Evolutionary conservation across 2,888 invertebrate genomes (phyloP), one percentile per base, ranked within the genome.

Genomic region (Anagyrus pseudococci): DNA sequence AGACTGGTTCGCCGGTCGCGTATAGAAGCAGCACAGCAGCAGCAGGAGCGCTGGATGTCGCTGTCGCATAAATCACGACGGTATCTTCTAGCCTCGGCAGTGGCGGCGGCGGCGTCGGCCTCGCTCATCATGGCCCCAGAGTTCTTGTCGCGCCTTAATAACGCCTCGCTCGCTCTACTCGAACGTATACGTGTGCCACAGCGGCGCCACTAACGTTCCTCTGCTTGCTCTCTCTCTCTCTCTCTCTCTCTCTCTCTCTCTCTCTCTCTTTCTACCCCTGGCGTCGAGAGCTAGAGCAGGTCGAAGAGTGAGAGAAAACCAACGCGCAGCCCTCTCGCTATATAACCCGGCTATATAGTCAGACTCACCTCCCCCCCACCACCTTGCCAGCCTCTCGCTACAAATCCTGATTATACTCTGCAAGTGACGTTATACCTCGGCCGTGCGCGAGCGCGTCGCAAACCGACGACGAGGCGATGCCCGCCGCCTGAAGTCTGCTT

Each of bases 261-360:
- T n/a, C n/a, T n/a, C n/a, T n/a, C n/a, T n/a, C n/a, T n/a, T n/a
- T 15, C 44, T 44, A 25, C 55, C 8, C 25, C 26, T 22, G 55
- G 19, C 44, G 52, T 15, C 13, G 29, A n/a, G 23, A 40, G 4
- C 13, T 6, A 20, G 48, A 40, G 40, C 37, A 47, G 26, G 53
- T 29, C 40, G 25, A 60, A 55, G n/a, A n/a, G 64, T 26, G 60
- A 61, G 56, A 58, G 60, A 57, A 57, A 60, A 61, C 48, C 53
- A 56, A 63, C 43, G 20, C 40, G 29, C 10, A 4, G 6, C 10
- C 29, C 73, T 72, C 74, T 78, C 77, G 79, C 81, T 80, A 82
- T 81, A 82, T 82, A 82, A 82, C 81, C 81, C 81, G 82, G 82
- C 82, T 82, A 82, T 81, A 80, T n/a, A n/a, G n/a, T n/a, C n/a